Evolutionary conservation across 1,140 invertebrate species (phyloP).

Genomic region (Danaus melanippus): DNA sequence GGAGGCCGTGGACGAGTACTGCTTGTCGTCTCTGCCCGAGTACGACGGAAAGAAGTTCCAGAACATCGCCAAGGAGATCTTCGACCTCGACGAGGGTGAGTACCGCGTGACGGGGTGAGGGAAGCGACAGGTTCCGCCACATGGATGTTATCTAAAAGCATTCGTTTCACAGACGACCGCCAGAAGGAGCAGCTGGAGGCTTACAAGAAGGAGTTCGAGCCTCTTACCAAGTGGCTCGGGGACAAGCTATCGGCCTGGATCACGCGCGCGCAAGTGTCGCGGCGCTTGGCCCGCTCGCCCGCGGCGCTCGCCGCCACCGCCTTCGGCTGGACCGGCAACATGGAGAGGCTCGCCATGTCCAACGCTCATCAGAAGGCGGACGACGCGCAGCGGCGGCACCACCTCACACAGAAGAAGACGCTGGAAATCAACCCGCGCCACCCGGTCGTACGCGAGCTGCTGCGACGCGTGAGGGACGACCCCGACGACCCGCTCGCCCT

Average conservation of each 20-base stretch:
- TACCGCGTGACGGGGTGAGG: constrained; percentile 24
- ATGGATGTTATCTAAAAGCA: constrained; percentile 74
- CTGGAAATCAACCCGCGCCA: constrained; percentile 98
- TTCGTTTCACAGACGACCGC: constrained; percentile 82
- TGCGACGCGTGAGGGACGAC: constrained; percentile 86
- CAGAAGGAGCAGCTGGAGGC: constrained; percentile 88
- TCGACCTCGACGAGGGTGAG: constrained; percentile 84
- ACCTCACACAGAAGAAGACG: constrained; percentile 97
- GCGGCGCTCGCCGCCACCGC: constrained; percentile 97
- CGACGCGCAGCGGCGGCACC: constrained; percentile 92
- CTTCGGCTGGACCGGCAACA: constrained; percentile 99
- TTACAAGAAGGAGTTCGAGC: constrained; percentile 88
- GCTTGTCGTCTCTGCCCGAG: constrained; percentile 96
- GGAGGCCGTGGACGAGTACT: constrained; percentile 99
- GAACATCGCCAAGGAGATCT: constrained; percentile 99
- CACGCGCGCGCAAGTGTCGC: constrained; percentile 88
- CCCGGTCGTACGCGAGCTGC: constrained; percentile 93
- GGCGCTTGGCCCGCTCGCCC: constrained; percentile 92
- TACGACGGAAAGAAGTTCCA: constrained; percentile 99
- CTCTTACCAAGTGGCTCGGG: constrained; percentile 92
- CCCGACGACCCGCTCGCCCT: constrained; percentile 85
- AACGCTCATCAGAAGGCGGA: constrained; percentile 98
- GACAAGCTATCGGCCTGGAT: constrained; percentile 91
- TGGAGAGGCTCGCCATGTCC: constrained; percentile 96
- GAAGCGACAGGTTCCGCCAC: constrained; percentile 19